Percentiles rank a stretch among this genome's conserved stretches.
phyloP scores from a whole-genome alignment of 1,140 invertebrate genomes.

The Habropoda laboriosa region DNA sequence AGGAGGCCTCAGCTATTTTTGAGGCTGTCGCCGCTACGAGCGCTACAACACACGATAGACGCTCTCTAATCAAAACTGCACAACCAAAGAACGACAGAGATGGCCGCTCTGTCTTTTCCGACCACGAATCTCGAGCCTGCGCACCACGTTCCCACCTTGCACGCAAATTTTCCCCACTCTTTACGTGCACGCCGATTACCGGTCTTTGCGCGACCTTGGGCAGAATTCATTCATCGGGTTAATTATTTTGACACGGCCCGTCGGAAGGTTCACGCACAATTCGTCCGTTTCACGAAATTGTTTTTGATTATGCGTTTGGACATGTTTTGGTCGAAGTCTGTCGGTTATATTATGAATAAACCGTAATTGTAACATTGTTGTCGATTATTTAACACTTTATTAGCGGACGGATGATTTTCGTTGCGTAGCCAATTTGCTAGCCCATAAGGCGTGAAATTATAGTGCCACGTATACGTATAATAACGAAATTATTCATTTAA shows the following conservation, averaged over 20 bases:
- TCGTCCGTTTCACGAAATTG: not conserved
- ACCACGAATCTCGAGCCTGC: not conserved
- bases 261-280: not conserved
- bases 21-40: constrained; percentile 76
- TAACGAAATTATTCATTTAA: too few species aligned
- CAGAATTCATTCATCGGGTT: constrained; percentile 34
- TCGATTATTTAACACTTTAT: not conserved
- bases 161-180: not conserved
- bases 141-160: not conserved
- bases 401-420: not conserved
- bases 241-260: constrained; percentile 42
- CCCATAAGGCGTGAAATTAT: not conserved
- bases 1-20: constrained; percentile 81
- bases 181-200: constrained; percentile 9
- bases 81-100: constrained; percentile 37
- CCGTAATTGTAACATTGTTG: not conserved
- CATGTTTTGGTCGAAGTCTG: not conserved
- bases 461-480: not conserved
- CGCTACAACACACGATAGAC: constrained; percentile 71
- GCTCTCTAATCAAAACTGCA: constrained; percentile 61
- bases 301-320: not conserved
- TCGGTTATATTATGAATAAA: too few species aligned
- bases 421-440: not conserved
- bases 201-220: constrained; percentile 56
- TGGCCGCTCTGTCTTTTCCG: constrained; percentile 36